These are phyloP conservation scores for Gila orcuttii DNA, from an alignment of 2,113 vertebrate species.

Conservation along the genomic window DNA sequence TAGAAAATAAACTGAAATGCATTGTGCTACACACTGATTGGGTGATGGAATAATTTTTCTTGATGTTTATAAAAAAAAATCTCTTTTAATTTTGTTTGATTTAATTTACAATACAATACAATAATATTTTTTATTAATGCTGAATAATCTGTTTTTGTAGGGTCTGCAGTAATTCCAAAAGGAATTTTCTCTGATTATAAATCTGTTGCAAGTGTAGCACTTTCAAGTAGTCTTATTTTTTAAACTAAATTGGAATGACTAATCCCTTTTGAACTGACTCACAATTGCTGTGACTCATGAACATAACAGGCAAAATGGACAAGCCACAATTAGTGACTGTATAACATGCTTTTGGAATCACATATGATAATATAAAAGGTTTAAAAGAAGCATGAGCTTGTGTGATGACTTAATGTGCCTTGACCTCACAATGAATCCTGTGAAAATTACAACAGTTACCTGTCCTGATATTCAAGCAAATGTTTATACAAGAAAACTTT, in stretches of 20 bases:
- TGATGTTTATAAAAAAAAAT: neutral
- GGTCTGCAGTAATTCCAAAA: neutral
- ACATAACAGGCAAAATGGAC: neutral
- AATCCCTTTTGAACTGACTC: slow-evolving; percentile 11
- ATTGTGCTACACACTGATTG: neutral
- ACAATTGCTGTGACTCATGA: neutral
- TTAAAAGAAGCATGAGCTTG: neutral
- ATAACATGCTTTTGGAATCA: neutral
- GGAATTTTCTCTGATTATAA: neutral
- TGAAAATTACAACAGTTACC: neutral
- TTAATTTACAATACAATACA: too few species aligned
- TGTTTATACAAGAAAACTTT: neutral
- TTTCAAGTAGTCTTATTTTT: neutral
- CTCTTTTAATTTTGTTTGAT: neutral
- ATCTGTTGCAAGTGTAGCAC: neutral
- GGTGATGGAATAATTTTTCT: neutral
- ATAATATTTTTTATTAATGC: neutral
- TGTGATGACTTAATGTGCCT: too few species aligned
- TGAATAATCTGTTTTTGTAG: neutral
- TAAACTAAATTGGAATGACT: neutral
- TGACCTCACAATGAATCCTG: neutral
- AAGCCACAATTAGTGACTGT: neutral
- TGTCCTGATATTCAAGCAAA: neutral
- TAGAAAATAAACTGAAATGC: neutral
- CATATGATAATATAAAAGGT: neutral